Percentiles rank a stretch among this genome's conserved stretches.
These are phyloP conservation scores for Jacana jacana DNA, from an alignment of 2,113 vertebrate species.

Conservation along the genomic window DNA sequence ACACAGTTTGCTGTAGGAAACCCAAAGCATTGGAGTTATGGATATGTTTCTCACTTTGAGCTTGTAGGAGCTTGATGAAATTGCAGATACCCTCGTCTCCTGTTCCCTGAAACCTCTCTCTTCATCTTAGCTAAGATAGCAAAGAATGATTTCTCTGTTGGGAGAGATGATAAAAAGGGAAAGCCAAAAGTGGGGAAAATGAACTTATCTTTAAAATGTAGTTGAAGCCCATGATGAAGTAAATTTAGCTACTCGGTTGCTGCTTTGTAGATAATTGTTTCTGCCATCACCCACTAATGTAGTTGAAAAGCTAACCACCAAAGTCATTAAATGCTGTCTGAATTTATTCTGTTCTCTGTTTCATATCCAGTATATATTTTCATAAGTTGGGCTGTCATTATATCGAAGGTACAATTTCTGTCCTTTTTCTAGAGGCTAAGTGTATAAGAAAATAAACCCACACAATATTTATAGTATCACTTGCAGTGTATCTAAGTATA, in stretches of 20 bases:
- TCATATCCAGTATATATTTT: background rate
- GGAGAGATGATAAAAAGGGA: background rate
- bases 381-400: background rate
- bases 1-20: fast-evolving
- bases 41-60: background rate
- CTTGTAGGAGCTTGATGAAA: background rate
- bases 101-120: background rate
- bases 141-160: background rate
- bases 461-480: conserved; percentile 14
- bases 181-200: background rate
- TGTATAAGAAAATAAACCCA: conserved; percentile 9
- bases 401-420: background rate
- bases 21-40: background rate
- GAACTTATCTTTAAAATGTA: background rate
- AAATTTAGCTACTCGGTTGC: background rate
- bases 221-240: background rate
- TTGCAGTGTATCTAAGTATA: background rate
- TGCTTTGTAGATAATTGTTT: background rate
- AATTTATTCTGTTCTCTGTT: background rate
- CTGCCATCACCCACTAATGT: background rate
- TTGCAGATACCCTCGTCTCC: background rate
- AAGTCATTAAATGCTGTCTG: background rate
- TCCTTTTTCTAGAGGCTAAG: background rate
- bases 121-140: background rate
- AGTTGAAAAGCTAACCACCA: background rate